These are phyloP conservation scores for Harmothoe impar DNA, from an alignment of 2,888 invertebrate species.

Conservation along the genomic window DNA sequence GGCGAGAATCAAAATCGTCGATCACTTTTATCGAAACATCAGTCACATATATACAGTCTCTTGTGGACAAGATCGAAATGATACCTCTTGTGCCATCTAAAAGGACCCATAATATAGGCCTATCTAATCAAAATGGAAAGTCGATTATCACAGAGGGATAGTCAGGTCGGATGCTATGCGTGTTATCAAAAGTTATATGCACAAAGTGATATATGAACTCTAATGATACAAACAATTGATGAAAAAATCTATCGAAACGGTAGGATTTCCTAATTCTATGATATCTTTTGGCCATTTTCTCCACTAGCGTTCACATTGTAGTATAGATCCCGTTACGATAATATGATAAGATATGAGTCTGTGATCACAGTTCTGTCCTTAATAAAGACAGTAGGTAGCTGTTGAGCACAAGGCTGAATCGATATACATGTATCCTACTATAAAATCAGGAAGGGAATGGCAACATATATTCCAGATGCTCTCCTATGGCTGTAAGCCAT, in stretches of 20 bases:
- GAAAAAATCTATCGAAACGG: no score
- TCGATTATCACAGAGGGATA: slow-evolving; percentile 41
- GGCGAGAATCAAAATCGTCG: not conserved
- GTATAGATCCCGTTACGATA: not conserved
- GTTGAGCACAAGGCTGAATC: slow-evolving; percentile 10
- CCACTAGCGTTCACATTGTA: not conserved
- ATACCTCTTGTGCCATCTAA: not conserved
- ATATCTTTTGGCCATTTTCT: not conserved
- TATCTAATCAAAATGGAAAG: not conserved
- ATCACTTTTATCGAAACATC: not conserved
- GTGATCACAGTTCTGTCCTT: not conserved
- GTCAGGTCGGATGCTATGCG: not conserved
- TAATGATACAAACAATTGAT: no score
- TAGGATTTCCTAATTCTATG: no score
- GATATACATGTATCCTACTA: not conserved
- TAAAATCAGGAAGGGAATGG: not conserved
- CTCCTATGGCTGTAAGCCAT: no score
- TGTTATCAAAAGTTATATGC: not conserved
- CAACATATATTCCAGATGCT: not conserved
- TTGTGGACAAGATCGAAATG: not conserved
- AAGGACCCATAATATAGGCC: not conserved
- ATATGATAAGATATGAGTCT: not conserved
- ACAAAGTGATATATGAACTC: not conserved
- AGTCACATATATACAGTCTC: not conserved
- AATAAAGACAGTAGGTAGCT: not conserved